Conservation (phyloP, 2,113 vertebrate species). For the Lethenteron reissneri region DNA sequence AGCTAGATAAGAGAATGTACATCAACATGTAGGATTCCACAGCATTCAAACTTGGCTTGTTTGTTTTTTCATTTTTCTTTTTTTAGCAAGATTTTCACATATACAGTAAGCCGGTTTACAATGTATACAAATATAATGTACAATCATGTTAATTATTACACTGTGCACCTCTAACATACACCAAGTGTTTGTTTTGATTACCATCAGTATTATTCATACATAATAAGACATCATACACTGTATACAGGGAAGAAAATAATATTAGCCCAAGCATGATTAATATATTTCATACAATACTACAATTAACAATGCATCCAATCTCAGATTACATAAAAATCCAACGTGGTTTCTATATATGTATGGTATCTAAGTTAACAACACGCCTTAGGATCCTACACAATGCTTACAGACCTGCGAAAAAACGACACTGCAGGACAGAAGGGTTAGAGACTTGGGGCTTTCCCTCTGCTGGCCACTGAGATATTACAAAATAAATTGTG, state of each 20-base stretch:
- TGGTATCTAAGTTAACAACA: no score
- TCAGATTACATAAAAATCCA: no score
- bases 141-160: background rate
- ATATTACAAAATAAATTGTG: no score
- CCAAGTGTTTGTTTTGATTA: conserved; percentile 1
- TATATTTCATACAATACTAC: conserved; percentile 4
- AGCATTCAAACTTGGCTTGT: conserved; percentile 6
- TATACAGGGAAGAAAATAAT: background rate
- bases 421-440: no score
- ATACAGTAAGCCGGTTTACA: conserved; percentile 6
- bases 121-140: conserved; percentile 6
- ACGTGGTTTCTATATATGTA: no score
- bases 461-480: no score
- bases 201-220: conserved; percentile 4
- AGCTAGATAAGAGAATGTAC: conserved; percentile 5
- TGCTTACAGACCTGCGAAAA: no score
- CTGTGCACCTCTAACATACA: conserved; percentile 7
- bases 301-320: background rate
- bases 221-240: conserved; percentile 4
- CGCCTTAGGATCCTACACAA: no score
- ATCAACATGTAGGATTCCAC: background rate
- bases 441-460: no score
- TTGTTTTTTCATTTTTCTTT: background rate
- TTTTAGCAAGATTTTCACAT: background rate
- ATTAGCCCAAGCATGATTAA: conserved; percentile 1